Evolutionary conservation across 2,888 invertebrate species (phyloP), one percentile per base, ranked within the genome.

Genomic region (Agrypnus murinus): DNA sequence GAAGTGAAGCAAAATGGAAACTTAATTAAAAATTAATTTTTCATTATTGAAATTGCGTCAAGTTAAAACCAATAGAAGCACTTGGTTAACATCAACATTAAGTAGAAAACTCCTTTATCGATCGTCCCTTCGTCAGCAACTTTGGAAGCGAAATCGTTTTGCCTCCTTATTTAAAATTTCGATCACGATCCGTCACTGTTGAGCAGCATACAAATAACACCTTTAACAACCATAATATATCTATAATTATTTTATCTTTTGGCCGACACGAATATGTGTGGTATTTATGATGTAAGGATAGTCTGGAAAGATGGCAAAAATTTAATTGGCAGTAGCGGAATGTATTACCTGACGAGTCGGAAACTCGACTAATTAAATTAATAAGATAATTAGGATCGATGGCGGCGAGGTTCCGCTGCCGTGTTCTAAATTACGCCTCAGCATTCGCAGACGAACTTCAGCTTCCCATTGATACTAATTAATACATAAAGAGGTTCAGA

Each of bases 321-420:
- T 64, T 50, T 53, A 64, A 64, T 53, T 64, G 53, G 59, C 31
- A 64, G 31, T 43, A 55, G 53, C 53, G 43, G 40, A 31, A 64
- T 55, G 43, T 64, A 64, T 31, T 53, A 64, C 64, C 50, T 63
- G 48, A 63, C 48, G 62, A 63, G 48, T 63, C 48, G 46, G 48
- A 46, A 63, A 63, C 62, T 64, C 53, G 64, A 64, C 40, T 64
- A 43, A 64, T 64, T 64, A 53, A 64, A 55, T 64, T 64, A 64
- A 64, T 64, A 64, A 64, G 38, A 64, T 64, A 64, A 63, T 64
- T 64, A 64, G 62, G 62, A 63, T 63, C 62, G 62, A 63, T 63
- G 62, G 48, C 48, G 48, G 62, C 48, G 25, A 63, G 48, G 62
- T 63, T 63, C 45, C 48, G 62, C 38, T 55, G 53, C 55, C 64